Evolutionary conservation across 2,888 invertebrate species (phyloP), one percentile per base, ranked within the genome.

Genomic region (Xylophagus ater): DNA sequence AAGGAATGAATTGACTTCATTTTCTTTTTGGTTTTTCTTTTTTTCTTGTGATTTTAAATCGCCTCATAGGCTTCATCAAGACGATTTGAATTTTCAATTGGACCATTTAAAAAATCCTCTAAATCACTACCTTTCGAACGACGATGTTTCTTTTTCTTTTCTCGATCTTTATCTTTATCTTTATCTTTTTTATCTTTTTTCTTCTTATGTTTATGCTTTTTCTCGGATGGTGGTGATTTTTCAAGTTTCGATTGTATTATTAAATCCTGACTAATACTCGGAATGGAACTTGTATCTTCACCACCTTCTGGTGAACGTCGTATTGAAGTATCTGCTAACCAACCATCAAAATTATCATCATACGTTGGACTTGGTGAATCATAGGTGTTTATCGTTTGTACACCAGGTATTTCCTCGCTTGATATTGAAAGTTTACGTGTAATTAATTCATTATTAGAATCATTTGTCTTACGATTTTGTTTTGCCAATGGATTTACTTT

Each of bases 301-400:
- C 67, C 68, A 67, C 82, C 83, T 71, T 84, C 84, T 1, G 84
- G 84, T 31, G 83, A 83, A 50, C 81, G 70, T 42, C 83, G 68
- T 59, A 76, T 74, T 52, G 78, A 79, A 0, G 76, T 73, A 58
- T 81, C 80, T 1, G 73, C 69, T 18, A 78, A 70, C 81, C 81
- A 81, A 34, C 62, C 68, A 47, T 73, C 72, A 44, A 71, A 70
- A 4, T 69, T 67, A 44, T 68, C 68, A 12, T 64, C 65, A 20
- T 37, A 29, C 7, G 14, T 17, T 9, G 4, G 18, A 12, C 13
- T 15, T 4, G 28, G 19, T 4, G 21, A n/a, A n/a, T 33, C 23
- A 52, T 48, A 25, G 55, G 57, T 14, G 59, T 44, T 50, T 65
- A 59, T 38, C 54, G 57, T 12, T 59, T 60, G 42, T 50, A 18